phyloP scores from a whole-genome alignment of 2,113 vertebrate species.

The Siniperca knerii region DNA sequence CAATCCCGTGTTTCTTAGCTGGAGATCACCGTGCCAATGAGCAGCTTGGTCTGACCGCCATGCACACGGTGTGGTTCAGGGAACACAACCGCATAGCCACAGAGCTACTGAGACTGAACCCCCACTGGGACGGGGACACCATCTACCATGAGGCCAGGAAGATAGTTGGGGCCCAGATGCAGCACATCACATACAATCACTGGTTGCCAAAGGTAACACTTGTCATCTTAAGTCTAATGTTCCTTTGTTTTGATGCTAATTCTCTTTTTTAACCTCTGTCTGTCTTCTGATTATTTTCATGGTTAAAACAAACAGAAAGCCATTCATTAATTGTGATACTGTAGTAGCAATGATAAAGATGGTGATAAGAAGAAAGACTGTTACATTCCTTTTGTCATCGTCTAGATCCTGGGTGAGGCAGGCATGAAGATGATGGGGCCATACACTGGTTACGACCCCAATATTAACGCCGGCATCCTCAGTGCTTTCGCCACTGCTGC shows the following conservation, averaged over 20 bases:
- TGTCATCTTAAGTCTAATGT: too few relatives aligned
- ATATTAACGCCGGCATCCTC: constrained; percentile 92
- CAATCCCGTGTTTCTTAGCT: constrained; percentile 97
- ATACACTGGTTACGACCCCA: constrained; percentile 93
- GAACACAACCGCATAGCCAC: constrained; percentile 96
- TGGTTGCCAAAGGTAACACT: constrained; percentile 92
- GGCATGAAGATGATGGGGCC: constrained; percentile 92
- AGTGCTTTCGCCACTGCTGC: constrained; percentile 96
- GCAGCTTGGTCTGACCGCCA: constrained; percentile 94
- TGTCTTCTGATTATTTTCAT: neutral
- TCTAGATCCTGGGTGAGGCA: constrained; percentile 91
- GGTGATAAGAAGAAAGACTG: neutral
- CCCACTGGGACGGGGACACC: constrained; percentile 98
- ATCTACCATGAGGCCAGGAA: constrained; percentile 98
- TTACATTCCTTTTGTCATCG: constrained; percentile 3
- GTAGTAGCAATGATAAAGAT: neutral
- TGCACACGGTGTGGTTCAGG: constrained; percentile 97
- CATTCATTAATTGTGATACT: neutral
- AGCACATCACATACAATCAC: constrained; percentile 97
- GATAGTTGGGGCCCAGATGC: constrained; percentile 96
- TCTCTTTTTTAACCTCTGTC: neutral
- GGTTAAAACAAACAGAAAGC: neutral
- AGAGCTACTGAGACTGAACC: constrained; percentile 93
- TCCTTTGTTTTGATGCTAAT: neutral
- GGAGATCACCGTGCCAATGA: constrained; percentile 98